A percentile compares a stretch with the other conserved stretches of the same genome.
Conservation (phyloP, 2,888 invertebrate genomes). For the Gasteruption jaculator region DNA sequence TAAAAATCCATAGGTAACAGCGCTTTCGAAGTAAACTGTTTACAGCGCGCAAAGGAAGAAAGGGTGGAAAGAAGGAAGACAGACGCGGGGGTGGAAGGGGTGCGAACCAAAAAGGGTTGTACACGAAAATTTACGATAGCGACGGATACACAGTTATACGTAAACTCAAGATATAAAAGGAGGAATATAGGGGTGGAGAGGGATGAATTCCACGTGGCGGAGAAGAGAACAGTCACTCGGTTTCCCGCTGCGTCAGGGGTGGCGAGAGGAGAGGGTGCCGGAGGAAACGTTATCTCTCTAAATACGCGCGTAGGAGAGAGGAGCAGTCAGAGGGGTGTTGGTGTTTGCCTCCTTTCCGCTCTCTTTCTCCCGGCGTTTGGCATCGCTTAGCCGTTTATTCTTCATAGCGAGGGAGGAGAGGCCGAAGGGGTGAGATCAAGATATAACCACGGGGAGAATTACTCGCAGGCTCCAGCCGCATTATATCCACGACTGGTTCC, state of each 20-base stretch:
- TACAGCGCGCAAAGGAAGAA: slow-evolving; percentile 28
- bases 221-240: slow-evolving; percentile 13
- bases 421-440: slow-evolving; percentile 36
- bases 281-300: slow-evolving; percentile 7
- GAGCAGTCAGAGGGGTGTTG: slow-evolving; percentile 18
- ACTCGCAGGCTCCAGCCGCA: slow-evolving; percentile 38
- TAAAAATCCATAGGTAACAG: slow-evolving; percentile 45
- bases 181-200: no score
- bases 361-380: slow-evolving; percentile 3
- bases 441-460: slow-evolving; percentile 46
- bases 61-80: neutral
- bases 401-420: slow-evolving; percentile 23
- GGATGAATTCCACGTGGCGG: slow-evolving; percentile 32
- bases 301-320: slow-evolving; percentile 18
- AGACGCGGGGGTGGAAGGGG: slow-evolving; percentile 7
- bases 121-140: no score
- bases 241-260: neutral
- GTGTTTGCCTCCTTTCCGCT: slow-evolving; percentile 2
- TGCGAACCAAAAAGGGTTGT: no score
- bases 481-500: slow-evolving; percentile 34
- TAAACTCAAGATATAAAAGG: no score
- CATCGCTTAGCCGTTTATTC: slow-evolving; percentile 33
- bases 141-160: no score
- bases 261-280: slow-evolving; percentile 7
- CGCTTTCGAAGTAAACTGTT: slow-evolving; percentile 45